Evolutionary conservation across 1,140 invertebrate species (phyloP).

Genomic region (Mactra quadrangularis): DNA sequence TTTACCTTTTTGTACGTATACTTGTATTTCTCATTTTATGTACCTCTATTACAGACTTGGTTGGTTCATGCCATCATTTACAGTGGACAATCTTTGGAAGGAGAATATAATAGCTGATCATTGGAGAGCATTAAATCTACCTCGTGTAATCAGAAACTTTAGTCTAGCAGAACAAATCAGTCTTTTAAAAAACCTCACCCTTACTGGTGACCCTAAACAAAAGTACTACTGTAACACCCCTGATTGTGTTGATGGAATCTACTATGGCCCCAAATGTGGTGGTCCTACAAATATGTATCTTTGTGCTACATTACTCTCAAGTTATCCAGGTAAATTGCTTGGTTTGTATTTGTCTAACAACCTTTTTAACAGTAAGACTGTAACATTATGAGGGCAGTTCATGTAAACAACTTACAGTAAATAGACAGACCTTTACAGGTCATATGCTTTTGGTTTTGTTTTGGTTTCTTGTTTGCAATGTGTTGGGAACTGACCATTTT

Average conservation of each 20-base stretch:
- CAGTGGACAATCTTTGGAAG: slow-evolving; percentile 73
- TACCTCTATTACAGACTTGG: slow-evolving; percentile 86
- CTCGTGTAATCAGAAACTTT: slow-evolving; percentile 64
- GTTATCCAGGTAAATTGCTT: slow-evolving; percentile 84
- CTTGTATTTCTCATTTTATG: too few relatives aligned
- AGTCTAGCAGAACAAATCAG: slow-evolving; percentile 65
- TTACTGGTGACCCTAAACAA: slow-evolving; percentile 1
- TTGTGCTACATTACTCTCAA: slow-evolving; percentile 84
- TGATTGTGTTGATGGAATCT: slow-evolving; percentile 83
- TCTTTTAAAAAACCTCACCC: slow-evolving; percentile 32
- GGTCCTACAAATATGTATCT: slow-evolving; percentile 85
- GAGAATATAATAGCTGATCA: slow-evolving; percentile 77
- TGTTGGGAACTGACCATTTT: too few relatives aligned
- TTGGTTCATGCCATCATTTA: slow-evolving; percentile 88
- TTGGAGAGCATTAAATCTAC: slow-evolving; percentile 72
- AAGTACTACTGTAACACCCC: slow-evolving; percentile 49
- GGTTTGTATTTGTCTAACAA: too few relatives aligned
- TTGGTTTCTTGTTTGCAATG: too few relatives aligned
- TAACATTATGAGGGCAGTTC: too few relatives aligned
- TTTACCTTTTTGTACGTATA: too few relatives aligned
- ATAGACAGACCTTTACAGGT: too few relatives aligned
- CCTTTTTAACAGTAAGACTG: too few relatives aligned
- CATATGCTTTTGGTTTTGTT: too few relatives aligned
- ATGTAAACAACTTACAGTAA: too few relatives aligned
- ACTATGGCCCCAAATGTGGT: slow-evolving; percentile 86